phyloP scores from a whole-genome alignment of 1,140 invertebrate genomes.

The Zaprionus gabonicus region DNA sequence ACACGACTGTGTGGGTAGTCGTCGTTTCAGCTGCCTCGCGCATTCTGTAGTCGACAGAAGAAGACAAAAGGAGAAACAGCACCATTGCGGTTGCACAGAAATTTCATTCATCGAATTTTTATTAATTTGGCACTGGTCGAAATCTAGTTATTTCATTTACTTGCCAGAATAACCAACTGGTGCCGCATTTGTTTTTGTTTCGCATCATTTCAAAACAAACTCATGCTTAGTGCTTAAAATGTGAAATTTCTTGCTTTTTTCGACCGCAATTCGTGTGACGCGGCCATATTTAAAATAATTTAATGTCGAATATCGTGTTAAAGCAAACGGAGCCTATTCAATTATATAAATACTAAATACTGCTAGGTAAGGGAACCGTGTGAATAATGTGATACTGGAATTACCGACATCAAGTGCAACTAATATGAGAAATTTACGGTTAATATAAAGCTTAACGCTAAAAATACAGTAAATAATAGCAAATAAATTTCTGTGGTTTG shows the following conservation, averaged over 20 bases:
- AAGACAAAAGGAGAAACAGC: constrained; percentile 76
- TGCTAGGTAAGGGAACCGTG: constrained; percentile 46
- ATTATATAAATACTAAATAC: constrained; percentile 71
- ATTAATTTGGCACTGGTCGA: constrained; percentile 66
- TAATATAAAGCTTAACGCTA: neutral
- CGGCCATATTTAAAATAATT: constrained; percentile 76
- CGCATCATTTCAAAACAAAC: constrained; percentile 49
- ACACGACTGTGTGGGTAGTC: constrained; percentile 41
- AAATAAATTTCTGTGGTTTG: constrained; percentile 62
- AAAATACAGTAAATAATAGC: constrained; percentile 21
- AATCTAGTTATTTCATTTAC: constrained; percentile 76
- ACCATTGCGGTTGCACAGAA: constrained; percentile 54
- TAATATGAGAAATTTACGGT: constrained; percentile 42
- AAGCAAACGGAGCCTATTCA: constrained; percentile 36
- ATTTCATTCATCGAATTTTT: constrained; percentile 77
- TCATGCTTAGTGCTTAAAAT: constrained; percentile 55
- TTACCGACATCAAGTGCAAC: constrained; percentile 33
- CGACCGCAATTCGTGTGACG: constrained; percentile 62
- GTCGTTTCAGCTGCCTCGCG: constrained; percentile 57
- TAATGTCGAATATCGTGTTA: constrained; percentile 55
- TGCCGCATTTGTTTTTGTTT: constrained; percentile 71
- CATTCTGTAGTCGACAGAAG: constrained; percentile 70
- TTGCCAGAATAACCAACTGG: constrained; percentile 70
- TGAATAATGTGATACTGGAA: constrained; percentile 6
- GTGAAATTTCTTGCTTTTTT: constrained; percentile 60